phyloP scores from a whole-genome alignment of 2,113 vertebrate genomes.

The Redunca redunca region DNA sequence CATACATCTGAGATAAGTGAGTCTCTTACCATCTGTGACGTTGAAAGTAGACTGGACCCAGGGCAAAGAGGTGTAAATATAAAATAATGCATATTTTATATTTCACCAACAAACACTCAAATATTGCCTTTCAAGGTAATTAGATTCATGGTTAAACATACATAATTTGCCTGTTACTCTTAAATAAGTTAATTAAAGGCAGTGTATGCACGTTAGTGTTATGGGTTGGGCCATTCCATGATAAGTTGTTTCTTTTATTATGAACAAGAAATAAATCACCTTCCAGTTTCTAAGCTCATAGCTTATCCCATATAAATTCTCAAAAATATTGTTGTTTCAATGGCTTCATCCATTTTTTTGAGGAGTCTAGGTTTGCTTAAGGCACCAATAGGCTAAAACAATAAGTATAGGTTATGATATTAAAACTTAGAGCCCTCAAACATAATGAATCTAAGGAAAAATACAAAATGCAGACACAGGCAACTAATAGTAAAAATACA shows the following conservation, averaged over 20 bases:
- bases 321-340: neutral
- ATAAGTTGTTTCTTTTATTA: conserved; percentile 2
- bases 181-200: neutral
- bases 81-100: neutral
- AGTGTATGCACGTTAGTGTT: neutral
- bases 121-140: neutral
- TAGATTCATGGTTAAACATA: neutral
- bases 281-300: neutral
- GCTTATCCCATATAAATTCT: neutral
- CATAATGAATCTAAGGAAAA: neutral
- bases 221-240: neutral
- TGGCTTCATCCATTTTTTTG: neutral
- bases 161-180: neutral
- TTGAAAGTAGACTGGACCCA: neutral
- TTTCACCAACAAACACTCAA: neutral
- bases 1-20: neutral
- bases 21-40: neutral
- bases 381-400: neutral
- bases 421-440: neutral
- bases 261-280: neutral
- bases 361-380: neutral
- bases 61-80: neutral
- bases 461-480: neutral
- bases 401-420: neutral
- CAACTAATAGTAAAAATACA: neutral